phyloP scores from a whole-genome alignment of 2,113 vertebrate species.

The Leptobrachium ailaonicum region DNA sequence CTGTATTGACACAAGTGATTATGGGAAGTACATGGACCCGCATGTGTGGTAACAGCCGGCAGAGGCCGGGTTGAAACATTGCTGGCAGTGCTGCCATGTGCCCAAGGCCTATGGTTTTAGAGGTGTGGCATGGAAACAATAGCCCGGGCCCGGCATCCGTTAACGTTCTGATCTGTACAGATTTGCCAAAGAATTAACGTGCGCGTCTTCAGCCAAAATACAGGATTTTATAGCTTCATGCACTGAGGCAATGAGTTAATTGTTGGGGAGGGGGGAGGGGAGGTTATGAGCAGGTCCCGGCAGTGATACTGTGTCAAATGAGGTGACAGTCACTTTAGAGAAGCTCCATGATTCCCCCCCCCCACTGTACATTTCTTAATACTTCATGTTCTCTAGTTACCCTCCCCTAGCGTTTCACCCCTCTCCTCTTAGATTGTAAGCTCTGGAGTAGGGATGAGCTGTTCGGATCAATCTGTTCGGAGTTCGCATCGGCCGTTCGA shows the following conservation, averaged over 20 bases:
- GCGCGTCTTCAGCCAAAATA: too few species aligned
- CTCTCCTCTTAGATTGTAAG: too few species aligned
- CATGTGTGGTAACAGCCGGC: neutral
- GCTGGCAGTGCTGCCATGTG: slow-evolving; percentile 38
- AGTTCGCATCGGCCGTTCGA: too few species aligned
- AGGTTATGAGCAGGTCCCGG: too few species aligned
- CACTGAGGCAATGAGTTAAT: neutral
- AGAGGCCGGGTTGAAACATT: neutral
- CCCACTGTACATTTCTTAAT: too few species aligned
- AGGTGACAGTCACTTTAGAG: too few species aligned
- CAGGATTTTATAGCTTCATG: neutral
- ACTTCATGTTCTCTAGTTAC: too few species aligned
- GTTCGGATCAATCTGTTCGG: too few species aligned
- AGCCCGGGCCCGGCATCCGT: neutral
- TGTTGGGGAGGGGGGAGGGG: neutral
- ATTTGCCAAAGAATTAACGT: neutral
- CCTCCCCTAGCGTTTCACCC: too few species aligned
- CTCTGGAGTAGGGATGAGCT: too few species aligned
- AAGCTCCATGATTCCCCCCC: too few species aligned
- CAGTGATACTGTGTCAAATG: too few species aligned
- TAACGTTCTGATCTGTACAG: neutral
- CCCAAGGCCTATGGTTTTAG: neutral
- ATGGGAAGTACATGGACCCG: neutral
- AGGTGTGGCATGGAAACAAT: slow-evolving; percentile 35
- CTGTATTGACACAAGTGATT: neutral